Evolutionary conservation across 2,888 invertebrate genomes (phyloP), one percentile per base, ranked within the genome.

Genomic region (Lobophora halterata): DNA sequence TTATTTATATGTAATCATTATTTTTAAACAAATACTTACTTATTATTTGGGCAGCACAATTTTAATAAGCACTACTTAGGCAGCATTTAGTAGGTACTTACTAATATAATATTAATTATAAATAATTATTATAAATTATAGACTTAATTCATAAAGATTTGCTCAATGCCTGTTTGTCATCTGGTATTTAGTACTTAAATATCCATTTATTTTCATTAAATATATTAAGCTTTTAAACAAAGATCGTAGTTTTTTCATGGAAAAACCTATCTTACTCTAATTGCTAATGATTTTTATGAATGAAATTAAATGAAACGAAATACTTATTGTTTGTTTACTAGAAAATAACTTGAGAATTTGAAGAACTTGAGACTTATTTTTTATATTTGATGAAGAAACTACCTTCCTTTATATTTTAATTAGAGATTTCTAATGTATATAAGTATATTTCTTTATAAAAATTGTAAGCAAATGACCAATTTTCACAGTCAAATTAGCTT

Each of bases 401-500:
- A n/a, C 18, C 3, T 6, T 18, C 2, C n/a, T 18, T 3, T 6
- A 6, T 9, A 16, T 9, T 26, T 10, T 10, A 9, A 13, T 30
- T 14, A 31, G 5, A 3, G 12, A 29, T 7, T 8, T 19, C 29
- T 5, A 26, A 21, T 34, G 26, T 34, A 25, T 29, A 13, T 31
- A 23, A 26, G 29, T 53, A 42, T 48, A 45, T 36, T 41, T 46
- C 36, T 41, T 45, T 41, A 41, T 31, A 57, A 24, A 51, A 63
- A 55, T 42, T 30, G 47, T 66, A 71, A 71, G 65, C 53, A 48
- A 66, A 65, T 60, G 72, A 73, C 73, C 73, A 74, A 74, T 73
- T 71, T 69, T 69, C 54, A 65, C 57, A 52, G 66, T 71, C 65
- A 69, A 66, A 68, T 71, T 72, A 71, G 65, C 61, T 58, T 65